Evolutionary conservation across 2,113 vertebrate species (phyloP).

Genomic region (Felis chaus): DNA sequence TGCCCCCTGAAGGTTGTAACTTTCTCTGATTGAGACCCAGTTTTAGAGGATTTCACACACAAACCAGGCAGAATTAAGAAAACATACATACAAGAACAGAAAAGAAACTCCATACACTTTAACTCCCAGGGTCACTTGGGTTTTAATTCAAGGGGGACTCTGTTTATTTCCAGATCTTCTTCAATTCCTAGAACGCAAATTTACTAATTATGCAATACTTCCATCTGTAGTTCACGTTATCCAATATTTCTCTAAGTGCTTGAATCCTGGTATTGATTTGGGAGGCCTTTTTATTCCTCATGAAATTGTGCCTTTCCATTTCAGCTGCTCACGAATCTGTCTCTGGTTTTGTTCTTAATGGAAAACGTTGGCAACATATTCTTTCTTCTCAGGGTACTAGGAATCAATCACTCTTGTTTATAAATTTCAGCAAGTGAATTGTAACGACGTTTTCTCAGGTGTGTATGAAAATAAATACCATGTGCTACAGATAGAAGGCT

Average conservation of each 20-base stretch:
- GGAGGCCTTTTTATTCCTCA: background rate
- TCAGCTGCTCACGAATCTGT: background rate
- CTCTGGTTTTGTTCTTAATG: background rate
- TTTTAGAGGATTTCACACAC: background rate
- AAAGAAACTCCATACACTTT: background rate
- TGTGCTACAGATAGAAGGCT: background rate
- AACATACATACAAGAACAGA: background rate
- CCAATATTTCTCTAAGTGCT: background rate
- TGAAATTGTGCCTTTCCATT: background rate
- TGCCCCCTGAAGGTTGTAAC: background rate
- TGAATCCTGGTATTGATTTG: background rate
- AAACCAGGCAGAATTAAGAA: background rate
- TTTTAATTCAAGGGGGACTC: background rate
- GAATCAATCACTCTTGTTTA: background rate
- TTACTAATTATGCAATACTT: background rate
- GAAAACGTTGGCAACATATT: background rate
- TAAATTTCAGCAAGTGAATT: constrained; percentile 13
- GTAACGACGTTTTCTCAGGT: background rate
- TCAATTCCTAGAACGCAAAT: background rate
- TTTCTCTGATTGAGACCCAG: background rate
- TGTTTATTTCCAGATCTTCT: background rate
- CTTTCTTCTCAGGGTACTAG: background rate
- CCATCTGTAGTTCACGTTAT: background rate
- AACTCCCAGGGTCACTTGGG: background rate
- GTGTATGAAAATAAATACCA: background rate